Evolutionary conservation across 2,888 invertebrate species (phyloP), one percentile per base, ranked within the genome.

Genomic region (Gisinianus flammeolus): DNA sequence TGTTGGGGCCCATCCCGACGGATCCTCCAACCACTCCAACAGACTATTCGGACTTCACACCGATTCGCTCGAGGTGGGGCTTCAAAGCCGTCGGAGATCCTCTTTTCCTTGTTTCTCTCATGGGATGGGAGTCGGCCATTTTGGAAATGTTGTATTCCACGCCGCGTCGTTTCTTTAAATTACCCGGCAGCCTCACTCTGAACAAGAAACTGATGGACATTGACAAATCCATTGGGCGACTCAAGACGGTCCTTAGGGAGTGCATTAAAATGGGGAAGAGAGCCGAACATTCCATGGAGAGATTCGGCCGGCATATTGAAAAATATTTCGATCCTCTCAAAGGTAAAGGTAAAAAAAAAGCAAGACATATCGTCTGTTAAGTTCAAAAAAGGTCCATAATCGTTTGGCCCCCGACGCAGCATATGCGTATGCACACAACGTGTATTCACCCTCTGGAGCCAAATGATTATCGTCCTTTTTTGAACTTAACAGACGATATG

Each of bases 21-120:
- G 76, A 76, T 35, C 62, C 76, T 16, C 69, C 76, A 19, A 69
- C 28, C 24, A 31, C 35, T 35, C 68, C 76, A 24, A 26, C 44
- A 2, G 62, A 54, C 0, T 76, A 69, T 31, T 33, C n/a, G 8
- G 31, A 74, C 44, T 74, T 69, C 30, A 54, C 54, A 16, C 76
- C 76, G 0, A n/a, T 74, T 19, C 35, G 66, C 0, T 19, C 2
- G 4, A 12, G n/a, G 1, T 24, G 1, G 58, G 58, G 24, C 16
- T 44, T 33, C 10, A 26, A 35, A 30, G 52, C 22, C 26, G 8
- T 44, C 0, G 68, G 31, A 26, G 69, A 69, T 10, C 26, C 31
- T 5, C 26, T 69, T 54, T 26, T 22, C 22, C 6, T 69, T 0
- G 67, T 76, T 8, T 12, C 44, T 24, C 8, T 76, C 0, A 68